These are phyloP conservation scores for Calyptommatus sinebrachiatus DNA, from an alignment of 2,113 vertebrate genomes.

Conservation along the genomic window DNA sequence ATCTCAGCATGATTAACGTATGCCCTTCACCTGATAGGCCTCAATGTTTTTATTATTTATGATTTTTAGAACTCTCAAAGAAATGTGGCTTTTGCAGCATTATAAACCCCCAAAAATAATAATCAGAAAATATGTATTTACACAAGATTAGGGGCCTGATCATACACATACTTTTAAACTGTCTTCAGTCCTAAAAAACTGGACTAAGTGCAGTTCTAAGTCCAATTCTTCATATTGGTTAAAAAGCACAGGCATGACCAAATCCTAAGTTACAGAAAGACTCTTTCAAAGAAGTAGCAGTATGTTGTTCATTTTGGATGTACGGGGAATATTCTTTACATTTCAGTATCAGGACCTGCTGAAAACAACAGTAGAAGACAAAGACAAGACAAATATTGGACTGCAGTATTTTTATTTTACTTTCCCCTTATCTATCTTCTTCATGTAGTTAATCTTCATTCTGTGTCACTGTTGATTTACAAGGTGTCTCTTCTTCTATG, in stretches of 20 bases:
- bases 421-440: background rate
- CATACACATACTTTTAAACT: too few relatives aligned
- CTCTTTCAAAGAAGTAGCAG: background rate
- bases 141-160: too few relatives aligned
- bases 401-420: background rate
- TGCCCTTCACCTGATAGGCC: too few relatives aligned
- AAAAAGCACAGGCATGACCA: background rate
- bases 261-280: background rate
- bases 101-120: too few relatives aligned
- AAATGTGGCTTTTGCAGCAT: background rate
- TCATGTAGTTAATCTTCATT: background rate
- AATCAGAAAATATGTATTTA: too few relatives aligned
- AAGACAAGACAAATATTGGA: background rate
- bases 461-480: slow-evolving; percentile 1
- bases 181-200: too few relatives aligned
- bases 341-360: background rate
- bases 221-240: too few relatives aligned
- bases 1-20: too few relatives aligned
- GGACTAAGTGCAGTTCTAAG: too few relatives aligned
- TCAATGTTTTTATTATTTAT: background rate
- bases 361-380: background rate
- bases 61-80: background rate
- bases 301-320: background rate
- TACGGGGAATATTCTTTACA: background rate
- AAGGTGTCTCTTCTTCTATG: rapidly evolving